Conservation (phyloP, 2,113 vertebrate genomes). For the Saguinus imperator region DNA sequence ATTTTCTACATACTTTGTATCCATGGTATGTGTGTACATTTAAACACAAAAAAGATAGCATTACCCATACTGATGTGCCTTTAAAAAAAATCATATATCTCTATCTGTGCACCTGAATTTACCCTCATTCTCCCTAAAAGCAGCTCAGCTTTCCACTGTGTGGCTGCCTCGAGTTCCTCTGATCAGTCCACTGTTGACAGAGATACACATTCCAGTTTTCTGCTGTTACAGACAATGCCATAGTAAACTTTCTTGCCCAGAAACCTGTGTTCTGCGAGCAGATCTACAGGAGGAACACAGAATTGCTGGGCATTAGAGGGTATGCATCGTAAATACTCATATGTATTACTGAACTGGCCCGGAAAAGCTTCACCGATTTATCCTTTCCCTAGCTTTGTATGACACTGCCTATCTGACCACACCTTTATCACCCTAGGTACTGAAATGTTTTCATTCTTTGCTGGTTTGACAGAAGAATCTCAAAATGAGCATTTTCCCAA, state of each 20-base stretch:
- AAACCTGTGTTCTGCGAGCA: neutral
- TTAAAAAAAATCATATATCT: neutral
- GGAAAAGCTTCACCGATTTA: neutral
- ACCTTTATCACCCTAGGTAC: neutral
- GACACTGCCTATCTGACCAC: neutral
- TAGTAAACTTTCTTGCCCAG: neutral
- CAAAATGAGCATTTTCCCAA: neutral
- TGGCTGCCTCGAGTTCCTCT: neutral
- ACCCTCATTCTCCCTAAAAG: too few species aligned
- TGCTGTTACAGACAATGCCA: neutral
- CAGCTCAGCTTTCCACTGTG: accelerated
- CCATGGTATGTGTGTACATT: neutral
- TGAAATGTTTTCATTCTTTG: neutral
- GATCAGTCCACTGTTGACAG: neutral
- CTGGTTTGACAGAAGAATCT: neutral
- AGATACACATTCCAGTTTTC: neutral
- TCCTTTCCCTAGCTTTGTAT: neutral
- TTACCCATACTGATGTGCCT: neutral
- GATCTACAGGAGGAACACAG: neutral
- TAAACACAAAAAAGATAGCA: neutral
- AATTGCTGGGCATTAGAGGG: neutral
- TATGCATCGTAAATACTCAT: accelerated
- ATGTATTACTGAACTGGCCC: neutral
- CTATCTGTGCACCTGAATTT: neutral
- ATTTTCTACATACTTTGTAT: neutral